A percentile compares a stretch with the other conserved stretches of the same genome.
Evolutionary conservation across 2,888 invertebrate genomes (phyloP).

Genomic region (Drosophila sordidapex): DNA sequence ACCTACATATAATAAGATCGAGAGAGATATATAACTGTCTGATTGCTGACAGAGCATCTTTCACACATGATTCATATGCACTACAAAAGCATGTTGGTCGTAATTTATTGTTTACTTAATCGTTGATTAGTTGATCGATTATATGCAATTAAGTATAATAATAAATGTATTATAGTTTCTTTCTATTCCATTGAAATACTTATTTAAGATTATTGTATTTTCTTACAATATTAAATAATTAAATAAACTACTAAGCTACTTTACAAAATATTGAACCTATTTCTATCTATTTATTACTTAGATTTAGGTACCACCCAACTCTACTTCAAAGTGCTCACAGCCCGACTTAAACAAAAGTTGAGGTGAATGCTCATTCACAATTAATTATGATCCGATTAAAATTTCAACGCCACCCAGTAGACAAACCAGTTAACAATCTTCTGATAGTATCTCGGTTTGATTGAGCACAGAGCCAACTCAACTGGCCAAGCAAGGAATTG

Average conservation of each 20-base stretch:
- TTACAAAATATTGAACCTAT: background rate
- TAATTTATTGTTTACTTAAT: background rate
- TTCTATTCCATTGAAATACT: fast-evolving
- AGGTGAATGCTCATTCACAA: background rate
- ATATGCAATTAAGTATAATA: background rate
- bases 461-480: conserved; percentile 25
- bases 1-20: background rate
- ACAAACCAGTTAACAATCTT: conserved; percentile 55
- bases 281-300: background rate
- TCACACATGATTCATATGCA: conserved; percentile 14
- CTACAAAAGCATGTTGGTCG: background rate
- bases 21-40: background rate
- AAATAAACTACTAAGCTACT: too few species aligned
- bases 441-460: conserved; percentile 54
- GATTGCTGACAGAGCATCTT: conserved; percentile 1
- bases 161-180: background rate
- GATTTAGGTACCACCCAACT: background rate
- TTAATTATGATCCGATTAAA: conserved; percentile 21
- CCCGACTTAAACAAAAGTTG: background rate
- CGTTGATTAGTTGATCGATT: background rate
- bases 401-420: conserved; percentile 50
- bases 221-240: too few species aligned
- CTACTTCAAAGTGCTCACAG: background rate
- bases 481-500: conserved; percentile 3
- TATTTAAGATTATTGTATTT: background rate